Conservation (phyloP, 2,797 vertebrate species). For the Scolopax bukidnonensis region DNA sequence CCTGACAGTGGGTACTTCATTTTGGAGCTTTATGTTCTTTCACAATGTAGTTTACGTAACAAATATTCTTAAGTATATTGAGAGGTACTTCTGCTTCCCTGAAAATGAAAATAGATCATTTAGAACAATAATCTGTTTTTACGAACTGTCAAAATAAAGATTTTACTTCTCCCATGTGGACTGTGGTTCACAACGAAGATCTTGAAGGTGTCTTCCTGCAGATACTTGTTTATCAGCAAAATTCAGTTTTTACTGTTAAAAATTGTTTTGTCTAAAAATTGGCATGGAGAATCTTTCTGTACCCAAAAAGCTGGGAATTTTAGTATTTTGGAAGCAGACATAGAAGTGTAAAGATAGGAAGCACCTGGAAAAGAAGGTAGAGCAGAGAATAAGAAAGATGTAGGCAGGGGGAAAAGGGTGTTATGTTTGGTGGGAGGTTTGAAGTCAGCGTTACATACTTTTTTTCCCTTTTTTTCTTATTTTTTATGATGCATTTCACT, state of each 20-base stretch:
- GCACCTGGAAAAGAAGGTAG: background rate
- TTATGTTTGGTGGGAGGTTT: background rate
- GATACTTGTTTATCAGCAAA: background rate
- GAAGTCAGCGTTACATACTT: background rate
- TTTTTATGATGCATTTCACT: background rate
- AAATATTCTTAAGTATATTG: background rate
- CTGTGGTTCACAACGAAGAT: background rate
- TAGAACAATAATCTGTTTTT: background rate
- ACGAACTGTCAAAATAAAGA: background rate
- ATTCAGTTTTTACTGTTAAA: background rate
- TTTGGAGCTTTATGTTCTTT: background rate
- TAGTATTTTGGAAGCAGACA: background rate
- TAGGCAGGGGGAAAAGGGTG: too few relatives aligned
- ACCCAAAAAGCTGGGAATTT: background rate
- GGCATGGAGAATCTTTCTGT: background rate
- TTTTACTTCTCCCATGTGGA: background rate
- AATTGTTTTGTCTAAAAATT: background rate
- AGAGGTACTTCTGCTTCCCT: background rate
- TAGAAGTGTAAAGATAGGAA: background rate
- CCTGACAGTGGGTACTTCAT: background rate
- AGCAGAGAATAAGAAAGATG: background rate
- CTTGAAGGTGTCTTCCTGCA: background rate
- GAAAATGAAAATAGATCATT: background rate
- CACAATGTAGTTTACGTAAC: background rate
- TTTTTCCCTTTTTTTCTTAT: background rate